phyloP scores from a whole-genome alignment of 2,113 vertebrate genomes.

The Anas platyrhynchos region DNA sequence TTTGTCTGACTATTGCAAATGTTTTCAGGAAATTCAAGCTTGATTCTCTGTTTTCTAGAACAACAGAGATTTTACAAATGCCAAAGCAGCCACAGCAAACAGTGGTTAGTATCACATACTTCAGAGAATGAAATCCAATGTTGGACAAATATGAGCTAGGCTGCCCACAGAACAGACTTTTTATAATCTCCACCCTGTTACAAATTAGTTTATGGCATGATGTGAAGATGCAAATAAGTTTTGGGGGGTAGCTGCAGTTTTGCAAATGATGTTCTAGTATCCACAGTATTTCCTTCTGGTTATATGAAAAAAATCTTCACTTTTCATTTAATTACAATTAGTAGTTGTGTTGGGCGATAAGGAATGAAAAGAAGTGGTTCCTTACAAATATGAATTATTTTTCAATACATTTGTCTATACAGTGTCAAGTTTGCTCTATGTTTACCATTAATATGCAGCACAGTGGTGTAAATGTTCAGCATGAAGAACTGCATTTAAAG shows the following conservation, averaged over 20 bases:
- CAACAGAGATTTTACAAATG: neutral
- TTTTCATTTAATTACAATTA: neutral
- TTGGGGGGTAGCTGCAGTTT: neutral
- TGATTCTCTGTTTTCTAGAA: constrained; percentile 1
- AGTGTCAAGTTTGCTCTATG: neutral
- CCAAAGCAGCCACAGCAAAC: neutral
- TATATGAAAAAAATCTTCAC: neutral
- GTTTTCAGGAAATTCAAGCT: constrained; percentile 2
- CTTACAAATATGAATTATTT: neutral
- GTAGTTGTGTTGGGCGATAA: neutral
- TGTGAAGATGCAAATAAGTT: neutral
- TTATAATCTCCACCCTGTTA: neutral
- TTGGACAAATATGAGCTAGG: neutral
- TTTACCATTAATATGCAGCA: neutral
- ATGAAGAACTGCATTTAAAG: neutral
- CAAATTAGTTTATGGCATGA: neutral
- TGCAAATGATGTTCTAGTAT: neutral
- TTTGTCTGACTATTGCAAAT: neutral
- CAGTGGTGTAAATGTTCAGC: neutral
- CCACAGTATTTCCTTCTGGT: neutral
- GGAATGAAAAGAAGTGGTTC: neutral
- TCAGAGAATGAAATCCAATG: neutral
- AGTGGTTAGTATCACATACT: neutral
- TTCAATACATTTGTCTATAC: neutral
- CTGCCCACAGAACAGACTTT: neutral